Evolutionary conservation across 2,888 invertebrate genomes (phyloP).

Genomic region (Athalia circularis): DNA sequence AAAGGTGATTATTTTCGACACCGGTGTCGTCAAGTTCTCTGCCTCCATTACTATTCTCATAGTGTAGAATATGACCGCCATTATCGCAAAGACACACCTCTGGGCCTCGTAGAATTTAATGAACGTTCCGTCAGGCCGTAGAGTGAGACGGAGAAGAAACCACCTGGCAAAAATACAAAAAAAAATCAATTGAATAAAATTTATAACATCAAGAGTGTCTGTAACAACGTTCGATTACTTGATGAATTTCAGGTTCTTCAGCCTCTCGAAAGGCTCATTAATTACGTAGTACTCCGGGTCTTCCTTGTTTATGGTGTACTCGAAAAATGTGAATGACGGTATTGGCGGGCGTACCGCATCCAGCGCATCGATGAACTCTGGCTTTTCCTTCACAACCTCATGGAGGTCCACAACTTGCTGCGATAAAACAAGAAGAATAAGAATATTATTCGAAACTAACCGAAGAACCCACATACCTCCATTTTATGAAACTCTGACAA

Average conservation of each 20-base stretch:
- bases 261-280: constrained; percentile 48
- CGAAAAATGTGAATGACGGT: constrained; percentile 35
- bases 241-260: constrained; percentile 66
- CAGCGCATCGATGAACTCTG: constrained; percentile 10
- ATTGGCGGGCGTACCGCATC: constrained; percentile 20
- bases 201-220: too few species aligned
- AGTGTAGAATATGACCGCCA: constrained; percentile 8
- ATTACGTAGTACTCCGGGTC: constrained; percentile 37
- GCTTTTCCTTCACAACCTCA: constrained; percentile 12
- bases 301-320: constrained; percentile 30
- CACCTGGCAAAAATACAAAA: constrained; percentile 9
- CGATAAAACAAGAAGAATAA: neutral
- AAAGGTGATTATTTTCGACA: neutral
- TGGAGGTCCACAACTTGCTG: constrained; percentile 18
- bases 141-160: constrained; percentile 23
- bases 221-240: constrained; percentile 58
- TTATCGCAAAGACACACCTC: constrained; percentile 13
- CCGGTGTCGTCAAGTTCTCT: neutral
- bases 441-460: neutral
- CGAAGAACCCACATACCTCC: neutral
- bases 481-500: constrained; percentile 29
- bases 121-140: constrained; percentile 29
- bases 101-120: constrained; percentile 28
- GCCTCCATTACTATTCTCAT: constrained; percentile 19
- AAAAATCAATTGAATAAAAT: neutral